A percentile compares a stretch with the other conserved stretches of the same genome.
These are phyloP conservation scores for Taurulus bubalis DNA, from an alignment of 2,113 vertebrate genomes.

Conservation along the genomic window DNA sequence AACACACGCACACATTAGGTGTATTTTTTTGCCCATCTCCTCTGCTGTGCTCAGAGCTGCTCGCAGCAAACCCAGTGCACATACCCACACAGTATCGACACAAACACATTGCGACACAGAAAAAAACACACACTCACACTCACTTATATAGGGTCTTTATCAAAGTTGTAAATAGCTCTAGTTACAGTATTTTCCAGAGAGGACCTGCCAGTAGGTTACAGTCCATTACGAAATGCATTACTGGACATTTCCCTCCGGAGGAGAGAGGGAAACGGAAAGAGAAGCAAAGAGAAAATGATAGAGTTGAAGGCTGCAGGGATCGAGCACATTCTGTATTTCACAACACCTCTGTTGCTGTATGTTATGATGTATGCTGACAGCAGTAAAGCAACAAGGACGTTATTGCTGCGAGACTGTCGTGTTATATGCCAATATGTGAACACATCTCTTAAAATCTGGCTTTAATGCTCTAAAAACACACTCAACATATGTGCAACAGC, in stretches of 20 bases:
- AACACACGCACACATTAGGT: not conserved
- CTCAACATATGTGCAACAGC: slow-evolving; percentile 64
- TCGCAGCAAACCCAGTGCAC: not conserved
- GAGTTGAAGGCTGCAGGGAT: slow-evolving; percentile 26
- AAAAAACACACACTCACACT: not conserved
- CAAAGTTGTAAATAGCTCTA: slow-evolving; percentile 50
- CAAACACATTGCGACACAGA: slow-evolving; percentile 3
- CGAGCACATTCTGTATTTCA: slow-evolving; percentile 33
- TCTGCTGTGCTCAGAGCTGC: not conserved
- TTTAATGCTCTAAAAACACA: slow-evolving; percentile 31
- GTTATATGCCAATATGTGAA: slow-evolving; percentile 36
- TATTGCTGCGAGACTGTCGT: slow-evolving; percentile 5
- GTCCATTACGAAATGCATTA: slow-evolving; percentile 61
- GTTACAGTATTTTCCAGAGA: slow-evolving; percentile 59
- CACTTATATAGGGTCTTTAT: slow-evolving; percentile 44
- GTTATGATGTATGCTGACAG: slow-evolving; percentile 18
- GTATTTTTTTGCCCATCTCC: slow-evolving; percentile 1
- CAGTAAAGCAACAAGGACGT: not conserved
- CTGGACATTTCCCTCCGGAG: slow-evolving; percentile 56
- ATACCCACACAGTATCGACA: not conserved
- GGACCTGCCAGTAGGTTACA: slow-evolving; percentile 49
- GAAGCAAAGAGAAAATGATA: slow-evolving; percentile 27
- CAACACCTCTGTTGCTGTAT: slow-evolving; percentile 13
- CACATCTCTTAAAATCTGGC: slow-evolving; percentile 21
- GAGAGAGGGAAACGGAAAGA: slow-evolving; percentile 31